Evolutionary conservation across 2,888 invertebrate species (phyloP).

Genomic region (Agrypnus murinus): DNA sequence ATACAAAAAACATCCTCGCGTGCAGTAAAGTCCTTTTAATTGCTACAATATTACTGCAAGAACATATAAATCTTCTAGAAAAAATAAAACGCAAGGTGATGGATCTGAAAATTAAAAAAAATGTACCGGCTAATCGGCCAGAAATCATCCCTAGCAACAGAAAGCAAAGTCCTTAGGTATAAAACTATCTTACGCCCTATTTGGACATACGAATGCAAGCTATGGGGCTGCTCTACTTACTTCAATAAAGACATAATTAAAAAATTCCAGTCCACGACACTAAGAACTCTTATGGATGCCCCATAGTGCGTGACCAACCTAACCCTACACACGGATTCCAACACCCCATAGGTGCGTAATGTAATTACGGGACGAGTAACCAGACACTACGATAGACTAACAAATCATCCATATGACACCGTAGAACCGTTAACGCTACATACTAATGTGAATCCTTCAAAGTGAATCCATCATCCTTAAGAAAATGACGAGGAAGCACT

Average conservation of each 20-base stretch:
- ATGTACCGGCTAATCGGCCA: slow-evolving; percentile 41
- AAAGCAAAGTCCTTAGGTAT: slow-evolving; percentile 27
- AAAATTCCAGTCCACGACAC: slow-evolving; percentile 31
- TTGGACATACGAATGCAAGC: slow-evolving; percentile 31
- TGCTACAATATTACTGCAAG: too few species aligned
- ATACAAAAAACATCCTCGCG: too few species aligned
- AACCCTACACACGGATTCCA: too few species aligned
- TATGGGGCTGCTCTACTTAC: slow-evolving; percentile 24
- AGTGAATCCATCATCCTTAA: too few species aligned
- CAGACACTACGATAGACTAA: neutral
- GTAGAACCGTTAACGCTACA: too few species aligned
- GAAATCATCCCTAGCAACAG: slow-evolving; percentile 7
- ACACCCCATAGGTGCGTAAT: slow-evolving; percentile 3
- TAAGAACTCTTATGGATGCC: slow-evolving; percentile 40
- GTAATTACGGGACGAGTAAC: neutral
- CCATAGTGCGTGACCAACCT: slow-evolving; percentile 41
- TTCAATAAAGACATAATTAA: slow-evolving; percentile 40
- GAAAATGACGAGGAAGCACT: too few species aligned
- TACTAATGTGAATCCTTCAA: too few species aligned
- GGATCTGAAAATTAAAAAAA: slow-evolving; percentile 27
- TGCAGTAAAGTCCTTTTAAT: too few species aligned
- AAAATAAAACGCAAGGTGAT: slow-evolving; percentile 46
- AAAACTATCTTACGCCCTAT: slow-evolving; percentile 23
- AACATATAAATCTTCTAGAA: too few species aligned
- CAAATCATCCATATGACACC: too few species aligned